Percentiles rank a stretch among this genome's conserved stretches.
phyloP scores from a whole-genome alignment of 2,113 vertebrate genomes.

The Apistogramma diplotaenia region DNA sequence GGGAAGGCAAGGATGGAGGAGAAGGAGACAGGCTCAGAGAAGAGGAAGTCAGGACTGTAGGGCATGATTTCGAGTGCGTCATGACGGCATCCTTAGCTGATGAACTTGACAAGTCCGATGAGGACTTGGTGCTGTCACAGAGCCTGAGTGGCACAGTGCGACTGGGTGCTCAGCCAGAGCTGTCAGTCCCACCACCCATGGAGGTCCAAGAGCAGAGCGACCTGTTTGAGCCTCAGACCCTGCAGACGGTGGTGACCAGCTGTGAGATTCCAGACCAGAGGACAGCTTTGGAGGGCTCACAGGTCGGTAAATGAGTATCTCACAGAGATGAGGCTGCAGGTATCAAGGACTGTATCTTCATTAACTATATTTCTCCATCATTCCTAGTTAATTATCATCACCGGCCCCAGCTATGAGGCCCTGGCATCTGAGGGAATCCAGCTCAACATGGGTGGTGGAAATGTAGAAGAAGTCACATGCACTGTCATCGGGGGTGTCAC shows the following conservation, averaged over 20 bases:
- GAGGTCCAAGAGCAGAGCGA: constrained; percentile 67
- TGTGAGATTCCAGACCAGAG: constrained; percentile 80
- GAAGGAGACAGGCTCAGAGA: constrained; percentile 1
- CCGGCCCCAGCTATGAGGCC: constrained; percentile 83
- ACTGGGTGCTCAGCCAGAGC: constrained; percentile 6
- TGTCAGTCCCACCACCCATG: constrained; percentile 28
- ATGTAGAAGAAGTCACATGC: constrained; percentile 81
- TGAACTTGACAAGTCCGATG: constrained; percentile 37
- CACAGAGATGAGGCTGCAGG: not conserved
- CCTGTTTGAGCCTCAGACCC: constrained; percentile 78
- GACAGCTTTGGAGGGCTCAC: constrained; percentile 78
- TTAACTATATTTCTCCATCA: not conserved
- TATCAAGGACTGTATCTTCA: not conserved
- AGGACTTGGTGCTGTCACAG: constrained; percentile 3
- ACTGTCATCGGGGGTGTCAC: constrained; percentile 80
- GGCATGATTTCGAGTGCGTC: constrained; percentile 59
- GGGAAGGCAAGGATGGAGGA: not conserved
- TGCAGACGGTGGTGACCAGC: constrained; percentile 80
- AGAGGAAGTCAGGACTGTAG: constrained; percentile 1
- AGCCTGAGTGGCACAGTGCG: not conserved
- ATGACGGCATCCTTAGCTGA: constrained; percentile 48
- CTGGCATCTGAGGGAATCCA: constrained; percentile 85
- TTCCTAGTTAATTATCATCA: constrained; percentile 86
- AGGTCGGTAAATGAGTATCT: constrained; percentile 64
- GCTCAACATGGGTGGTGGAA: constrained; percentile 76